A percentile compares a stretch with the other conserved stretches of the same genome.
Evolutionary conservation across 2,797 vertebrate genomes (phyloP).

Genomic region (Hipposideros larvatus): DNA sequence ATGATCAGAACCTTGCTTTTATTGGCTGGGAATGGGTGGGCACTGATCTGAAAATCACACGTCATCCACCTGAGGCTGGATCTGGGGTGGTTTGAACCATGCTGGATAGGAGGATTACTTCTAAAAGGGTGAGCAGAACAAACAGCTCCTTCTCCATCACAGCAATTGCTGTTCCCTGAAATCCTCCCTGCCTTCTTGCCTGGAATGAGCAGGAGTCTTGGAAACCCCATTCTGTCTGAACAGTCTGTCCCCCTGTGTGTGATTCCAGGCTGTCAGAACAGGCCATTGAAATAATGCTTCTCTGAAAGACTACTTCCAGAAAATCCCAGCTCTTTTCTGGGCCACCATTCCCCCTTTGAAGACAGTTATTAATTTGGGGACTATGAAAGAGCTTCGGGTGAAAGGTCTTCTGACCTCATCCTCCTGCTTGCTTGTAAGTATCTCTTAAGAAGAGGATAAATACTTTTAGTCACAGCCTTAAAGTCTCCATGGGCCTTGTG

Average conservation of each 20-base stretch:
- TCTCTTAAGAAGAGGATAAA: not conserved
- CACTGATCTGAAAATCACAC: not conserved
- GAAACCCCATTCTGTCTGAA: conserved; percentile 23
- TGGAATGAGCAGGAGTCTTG: not conserved
- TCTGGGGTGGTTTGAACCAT: not conserved
- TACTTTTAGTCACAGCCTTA: not conserved
- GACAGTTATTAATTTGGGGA: conserved; percentile 39
- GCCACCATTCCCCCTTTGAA: not conserved
- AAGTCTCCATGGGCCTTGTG: not conserved
- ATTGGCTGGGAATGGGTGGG: not conserved
- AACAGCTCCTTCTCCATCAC: not conserved
- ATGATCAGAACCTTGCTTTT: not conserved
- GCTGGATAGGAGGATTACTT: not conserved
- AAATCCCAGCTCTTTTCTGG: conserved; percentile 57
- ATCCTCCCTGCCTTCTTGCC: not conserved
- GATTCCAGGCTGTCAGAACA: conserved; percentile 37
- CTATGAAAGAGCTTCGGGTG: conserved; percentile 15
- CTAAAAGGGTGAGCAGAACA: not conserved
- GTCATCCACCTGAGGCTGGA: not conserved
- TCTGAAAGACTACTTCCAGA: conserved; percentile 69
- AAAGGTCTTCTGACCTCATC: not conserved
- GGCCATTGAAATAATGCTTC: conserved; percentile 11
- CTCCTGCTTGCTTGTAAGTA: not conserved
- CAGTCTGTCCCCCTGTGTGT: conserved; percentile 2
- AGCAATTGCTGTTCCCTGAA: not conserved